Conservation (phyloP, 2,888 invertebrate genomes). For the Tetropium fuscum region DNA sequence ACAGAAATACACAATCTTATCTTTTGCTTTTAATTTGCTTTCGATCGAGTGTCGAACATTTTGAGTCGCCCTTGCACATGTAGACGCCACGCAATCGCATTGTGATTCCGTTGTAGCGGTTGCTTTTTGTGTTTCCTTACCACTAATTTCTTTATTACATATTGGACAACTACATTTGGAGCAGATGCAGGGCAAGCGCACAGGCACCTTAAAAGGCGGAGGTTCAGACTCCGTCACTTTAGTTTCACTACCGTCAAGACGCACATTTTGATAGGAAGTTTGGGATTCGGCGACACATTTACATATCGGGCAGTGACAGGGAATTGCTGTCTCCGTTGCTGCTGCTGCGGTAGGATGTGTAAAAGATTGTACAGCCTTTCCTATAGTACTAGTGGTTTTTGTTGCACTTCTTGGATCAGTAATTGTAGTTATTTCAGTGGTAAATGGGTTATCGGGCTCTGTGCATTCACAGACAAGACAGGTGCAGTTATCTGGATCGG, state of each 20-base stretch:
- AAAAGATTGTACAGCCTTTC: no score
- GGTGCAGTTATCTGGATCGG: not conserved
- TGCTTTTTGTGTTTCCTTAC: not conserved
- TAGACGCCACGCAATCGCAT: conserved; percentile 22
- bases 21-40: not conserved
- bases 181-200: conserved; percentile 34
- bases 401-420: no score
- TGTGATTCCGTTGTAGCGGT: not conserved
- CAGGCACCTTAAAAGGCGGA: conserved; percentile 38
- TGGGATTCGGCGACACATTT: conserved; percentile 1
- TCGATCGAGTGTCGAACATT: not conserved
- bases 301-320: conserved; percentile 21
- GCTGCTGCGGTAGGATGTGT: no score
- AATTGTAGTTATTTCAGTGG: no score
- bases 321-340: no score
- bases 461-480: no score
- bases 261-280: not conserved
- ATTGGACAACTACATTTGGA: conserved; percentile 35
- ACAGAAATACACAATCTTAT: no score
- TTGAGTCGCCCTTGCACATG: no score
- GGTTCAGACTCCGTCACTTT: conserved; percentile 8
- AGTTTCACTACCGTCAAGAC: not conserved
- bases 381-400: no score
- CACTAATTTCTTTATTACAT: conserved; percentile 37
- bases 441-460: no score